Conservation (phyloP, 35 echinoderm and acorn worm species). For the Lytechinus variegatus region DNA sequence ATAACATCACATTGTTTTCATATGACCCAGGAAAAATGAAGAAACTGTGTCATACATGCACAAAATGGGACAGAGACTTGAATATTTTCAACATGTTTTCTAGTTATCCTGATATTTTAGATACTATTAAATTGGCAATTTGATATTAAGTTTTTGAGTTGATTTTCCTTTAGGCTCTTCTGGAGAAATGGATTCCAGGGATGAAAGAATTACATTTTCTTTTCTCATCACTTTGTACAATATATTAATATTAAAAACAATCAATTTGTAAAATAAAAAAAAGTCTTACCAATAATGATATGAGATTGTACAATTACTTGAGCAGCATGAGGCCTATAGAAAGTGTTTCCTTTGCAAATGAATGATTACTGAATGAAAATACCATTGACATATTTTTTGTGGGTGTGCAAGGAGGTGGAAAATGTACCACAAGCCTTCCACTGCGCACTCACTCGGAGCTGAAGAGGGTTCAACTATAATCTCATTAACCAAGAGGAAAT, state of each 20-base stretch:
- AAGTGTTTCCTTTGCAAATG: neutral
- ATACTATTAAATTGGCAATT: neutral
- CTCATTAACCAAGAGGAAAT: constrained; percentile 21
- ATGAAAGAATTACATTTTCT: neutral
- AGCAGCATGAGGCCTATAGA: too few species aligned
- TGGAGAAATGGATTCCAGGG: neutral
- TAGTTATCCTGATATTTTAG: neutral
- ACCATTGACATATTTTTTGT: neutral
- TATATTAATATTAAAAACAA: too few species aligned
- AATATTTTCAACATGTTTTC: neutral
- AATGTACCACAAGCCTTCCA: neutral
- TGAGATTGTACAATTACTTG: too few species aligned
- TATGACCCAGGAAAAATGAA: neutral
- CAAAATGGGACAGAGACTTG: too few species aligned
- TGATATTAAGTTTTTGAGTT: neutral
- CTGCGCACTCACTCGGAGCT: neutral
- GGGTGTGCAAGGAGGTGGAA: neutral
- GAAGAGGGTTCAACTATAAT: neutral
- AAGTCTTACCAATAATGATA: too few species aligned
- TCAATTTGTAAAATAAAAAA: too few species aligned
- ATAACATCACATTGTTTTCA: neutral
- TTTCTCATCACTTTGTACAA: too few species aligned
- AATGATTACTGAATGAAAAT: neutral
- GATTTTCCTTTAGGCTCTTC: neutral
- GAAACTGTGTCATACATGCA: neutral